Conservation (phyloP, 2,888 invertebrate genomes). For the Scaptomyza flava region DNA sequence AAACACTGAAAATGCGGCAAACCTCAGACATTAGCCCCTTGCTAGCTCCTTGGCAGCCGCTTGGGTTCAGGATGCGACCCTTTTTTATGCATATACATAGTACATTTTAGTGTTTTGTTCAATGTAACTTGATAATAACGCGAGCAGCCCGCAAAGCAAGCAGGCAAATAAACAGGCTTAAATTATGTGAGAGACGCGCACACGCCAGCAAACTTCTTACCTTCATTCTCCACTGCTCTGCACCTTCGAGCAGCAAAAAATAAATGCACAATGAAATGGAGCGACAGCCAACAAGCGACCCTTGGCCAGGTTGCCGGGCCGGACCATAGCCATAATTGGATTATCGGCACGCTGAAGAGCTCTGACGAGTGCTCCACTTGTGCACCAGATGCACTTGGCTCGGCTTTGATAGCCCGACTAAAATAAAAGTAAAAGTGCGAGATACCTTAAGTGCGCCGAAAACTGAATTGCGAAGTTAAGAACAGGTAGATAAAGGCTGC, state of each 20-base stretch:
- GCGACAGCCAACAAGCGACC: conserved; percentile 25
- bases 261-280: not conserved
- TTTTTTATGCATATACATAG: conserved; percentile 44
- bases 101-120: conserved; percentile 63
- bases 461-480: conserved; percentile 2
- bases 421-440: conserved; percentile 51
- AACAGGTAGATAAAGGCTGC: not conserved
- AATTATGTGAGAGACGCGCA: conserved; percentile 65
- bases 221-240: rapidly evolving
- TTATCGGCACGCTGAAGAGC: conserved; percentile 70
- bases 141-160: conserved; percentile 45
- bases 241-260: not conserved
- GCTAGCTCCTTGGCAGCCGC: conserved; percentile 34
- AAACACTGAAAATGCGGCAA: conserved; percentile 27
- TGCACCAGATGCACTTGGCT: conserved; percentile 54
- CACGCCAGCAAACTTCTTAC: conserved; percentile 1
- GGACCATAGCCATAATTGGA: conserved; percentile 66
- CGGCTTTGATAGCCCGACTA: conserved; percentile 41
- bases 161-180: conserved; percentile 68
- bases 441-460: conserved; percentile 32
- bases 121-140: conserved; percentile 74
- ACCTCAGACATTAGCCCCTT: conserved; percentile 44
- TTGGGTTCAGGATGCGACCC: conserved; percentile 63
- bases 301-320: conserved; percentile 42
- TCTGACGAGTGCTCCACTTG: conserved; percentile 67